Percentiles rank a stretch among this genome's conserved stretches.
phyloP scores from a whole-genome alignment of 1,140 invertebrate genomes.

The Sminthurides bifidus region DNA sequence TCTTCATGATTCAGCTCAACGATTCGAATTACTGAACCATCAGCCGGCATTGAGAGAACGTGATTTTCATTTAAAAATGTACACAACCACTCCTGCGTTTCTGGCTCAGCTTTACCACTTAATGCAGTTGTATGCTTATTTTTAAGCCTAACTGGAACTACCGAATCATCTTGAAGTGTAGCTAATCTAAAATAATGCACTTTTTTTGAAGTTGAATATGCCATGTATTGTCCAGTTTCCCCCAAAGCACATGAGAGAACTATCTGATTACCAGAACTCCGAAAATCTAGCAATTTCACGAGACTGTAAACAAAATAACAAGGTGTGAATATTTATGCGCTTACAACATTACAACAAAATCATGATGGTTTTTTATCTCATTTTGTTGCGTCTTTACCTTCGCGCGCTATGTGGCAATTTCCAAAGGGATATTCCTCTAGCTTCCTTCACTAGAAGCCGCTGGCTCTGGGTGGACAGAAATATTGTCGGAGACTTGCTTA shows the following conservation, averaged over 20 bases:
- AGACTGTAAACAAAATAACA: constrained; percentile 12
- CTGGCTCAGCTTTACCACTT: background rate
- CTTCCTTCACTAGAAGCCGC: constrained; percentile 15
- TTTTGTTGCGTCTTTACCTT: no score
- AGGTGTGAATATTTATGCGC: background rate
- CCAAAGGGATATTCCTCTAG: constrained; percentile 19
- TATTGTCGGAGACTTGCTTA: constrained; percentile 2
- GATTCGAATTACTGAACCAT: constrained; percentile 6
- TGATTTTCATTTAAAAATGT: constrained; percentile 10
- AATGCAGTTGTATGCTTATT: background rate
- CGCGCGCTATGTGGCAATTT: constrained; percentile 16
- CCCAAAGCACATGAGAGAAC: constrained; percentile 20
- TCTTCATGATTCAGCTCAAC: background rate
- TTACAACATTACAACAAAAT: no score
- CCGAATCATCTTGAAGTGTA: background rate
- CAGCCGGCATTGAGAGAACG: constrained; percentile 6
- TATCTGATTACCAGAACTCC: background rate
- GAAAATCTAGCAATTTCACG: constrained; percentile 20
- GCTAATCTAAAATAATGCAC: constrained; percentile 8
- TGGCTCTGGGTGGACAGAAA: background rate
- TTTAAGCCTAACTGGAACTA: background rate
- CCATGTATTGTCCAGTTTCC: constrained; percentile 14
- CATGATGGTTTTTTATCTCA: no score
- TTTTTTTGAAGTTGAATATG: constrained; percentile 12
- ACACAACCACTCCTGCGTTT: background rate